A percentile compares a stretch with the other conserved stretches of the same genome.
Conservation (phyloP, 1,140 invertebrate genomes). For the Solen grandis region DNA sequence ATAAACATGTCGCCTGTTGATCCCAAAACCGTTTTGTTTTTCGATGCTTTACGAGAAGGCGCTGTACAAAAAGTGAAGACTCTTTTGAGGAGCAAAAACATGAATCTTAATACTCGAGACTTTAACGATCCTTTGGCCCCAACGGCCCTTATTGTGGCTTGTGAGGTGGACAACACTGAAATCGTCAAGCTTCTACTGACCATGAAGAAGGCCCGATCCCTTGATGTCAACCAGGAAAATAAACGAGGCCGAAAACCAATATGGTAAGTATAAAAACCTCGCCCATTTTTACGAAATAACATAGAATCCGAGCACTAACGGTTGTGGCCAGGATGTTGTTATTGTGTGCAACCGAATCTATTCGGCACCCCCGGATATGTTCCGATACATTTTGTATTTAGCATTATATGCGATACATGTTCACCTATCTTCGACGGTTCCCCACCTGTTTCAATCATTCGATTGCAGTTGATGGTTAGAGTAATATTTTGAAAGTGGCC, state of each 20-base stretch:
- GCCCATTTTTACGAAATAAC: no score
- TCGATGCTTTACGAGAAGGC: slow-evolving; percentile 55
- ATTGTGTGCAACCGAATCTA: no score
- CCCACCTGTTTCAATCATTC: no score
- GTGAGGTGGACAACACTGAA: slow-evolving; percentile 66
- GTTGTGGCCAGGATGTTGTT: no score
- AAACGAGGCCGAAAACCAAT: slow-evolving; percentile 68
- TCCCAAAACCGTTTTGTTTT: slow-evolving; percentile 50
- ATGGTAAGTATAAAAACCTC: no score
- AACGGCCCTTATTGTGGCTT: slow-evolving; percentile 69
- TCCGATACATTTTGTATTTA: no score
- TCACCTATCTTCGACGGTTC: no score
- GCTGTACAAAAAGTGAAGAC: slow-evolving; percentile 55
- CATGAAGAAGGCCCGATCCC: slow-evolving; percentile 62
- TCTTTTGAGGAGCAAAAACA: slow-evolving; percentile 54
- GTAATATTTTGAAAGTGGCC: no score
- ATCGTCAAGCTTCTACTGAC: slow-evolving; percentile 68
- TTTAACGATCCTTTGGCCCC: slow-evolving; percentile 61
- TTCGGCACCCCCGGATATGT: no score
- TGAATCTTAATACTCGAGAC: slow-evolving; percentile 67
- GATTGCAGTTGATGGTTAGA: no score
- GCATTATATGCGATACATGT: no score
- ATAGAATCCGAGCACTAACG: no score
- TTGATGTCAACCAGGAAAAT: slow-evolving; percentile 73
- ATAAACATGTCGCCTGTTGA: slow-evolving; percentile 12